Base-by-base conservation (phyloP, 2,797 vertebrate genomes). In the Typhlichthys subterraneus region DNA sequence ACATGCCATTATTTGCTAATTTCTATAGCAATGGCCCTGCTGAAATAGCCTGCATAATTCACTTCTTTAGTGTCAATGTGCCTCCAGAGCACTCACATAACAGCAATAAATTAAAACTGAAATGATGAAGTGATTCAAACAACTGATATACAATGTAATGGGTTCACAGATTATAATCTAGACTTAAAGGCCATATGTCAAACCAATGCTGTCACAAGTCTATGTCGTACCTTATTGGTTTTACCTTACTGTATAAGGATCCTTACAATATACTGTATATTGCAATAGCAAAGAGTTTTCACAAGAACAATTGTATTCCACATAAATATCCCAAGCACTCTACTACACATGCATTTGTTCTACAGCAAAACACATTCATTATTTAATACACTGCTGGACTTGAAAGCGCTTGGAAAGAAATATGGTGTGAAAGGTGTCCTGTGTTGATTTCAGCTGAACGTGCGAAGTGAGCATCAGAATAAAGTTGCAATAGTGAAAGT, bases 301-400 rank as follows among this genome's bases (percentile, higher is more conserved):
- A 53, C 54, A 60, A 29, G 12, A 4, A 2, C 51, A 29, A 29
- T 29, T 29, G 23, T 29, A 29, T 29, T 29, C 42, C 60, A 42
- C 31, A 69, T 58, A 52, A 59, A 59, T 6, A 13, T 29, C 33
- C 15, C 12, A 13, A 38, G 50, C 53, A 55, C 55, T 59, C 49
- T 47, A n/a, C 55, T 67, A 54, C 69, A 59, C 70, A 80, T 70
- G 71, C 57, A 63, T 73, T 63, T 54, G 57, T 63, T 56, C 73
- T 78, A 86, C 76, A 80, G 69, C 33, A 70, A 75, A 85, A 70
- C 57, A 73, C 33, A 57, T 88, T 65, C 86, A 88, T 86, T 82
- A 87, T 88, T 91, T 65, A 87, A 67, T 60, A 61, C 0, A 0
- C 46, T 9, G 54, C 57, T 57, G 57, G 65, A 59, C 57, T 57